Conservation (phyloP, 2,113 vertebrate species). For the Danionella cerebrum region DNA sequence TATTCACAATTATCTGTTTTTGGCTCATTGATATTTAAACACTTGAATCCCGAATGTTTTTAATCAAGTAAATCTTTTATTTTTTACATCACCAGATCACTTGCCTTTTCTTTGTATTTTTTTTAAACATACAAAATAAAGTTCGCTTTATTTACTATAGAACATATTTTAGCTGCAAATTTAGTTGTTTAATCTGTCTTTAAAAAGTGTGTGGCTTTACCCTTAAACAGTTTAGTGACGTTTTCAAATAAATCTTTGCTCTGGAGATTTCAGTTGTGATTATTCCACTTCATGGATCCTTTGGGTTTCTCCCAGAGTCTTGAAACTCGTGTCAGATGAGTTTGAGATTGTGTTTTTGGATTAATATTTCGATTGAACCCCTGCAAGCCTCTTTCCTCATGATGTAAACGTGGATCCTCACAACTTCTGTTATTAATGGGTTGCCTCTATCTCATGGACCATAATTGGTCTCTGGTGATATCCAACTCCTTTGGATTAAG, state of each 20-base stretch:
- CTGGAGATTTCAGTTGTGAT: no score
- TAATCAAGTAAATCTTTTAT: no score
- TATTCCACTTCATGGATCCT: neutral
- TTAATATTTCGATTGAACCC: conserved; percentile 12
- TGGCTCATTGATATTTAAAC: no score
- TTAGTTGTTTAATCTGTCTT: no score
- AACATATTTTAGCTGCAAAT: no score
- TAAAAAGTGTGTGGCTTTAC: no score
- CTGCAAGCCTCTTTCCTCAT: conserved; percentile 31
- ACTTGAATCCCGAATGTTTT: no score
- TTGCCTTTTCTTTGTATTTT: no score
- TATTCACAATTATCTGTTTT: no score
- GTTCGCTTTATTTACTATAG: no score
- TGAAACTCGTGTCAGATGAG: neutral
- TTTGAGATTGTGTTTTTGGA: neutral
- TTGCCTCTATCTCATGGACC: conserved; percentile 53
- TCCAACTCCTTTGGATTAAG: conserved; percentile 62
- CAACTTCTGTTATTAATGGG: conserved; percentile 58
- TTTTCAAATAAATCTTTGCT: conserved; percentile 8
- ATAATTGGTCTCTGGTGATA: conserved; percentile 67
- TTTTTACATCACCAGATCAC: no score
- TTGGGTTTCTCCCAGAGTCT: neutral
- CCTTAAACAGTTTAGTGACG: conserved; percentile 1
- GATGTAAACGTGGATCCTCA: conserved; percentile 38
- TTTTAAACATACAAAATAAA: no score